phyloP scores from a whole-genome alignment of 2,888 invertebrate genomes.

The Epiperipatus broadwayi region DNA sequence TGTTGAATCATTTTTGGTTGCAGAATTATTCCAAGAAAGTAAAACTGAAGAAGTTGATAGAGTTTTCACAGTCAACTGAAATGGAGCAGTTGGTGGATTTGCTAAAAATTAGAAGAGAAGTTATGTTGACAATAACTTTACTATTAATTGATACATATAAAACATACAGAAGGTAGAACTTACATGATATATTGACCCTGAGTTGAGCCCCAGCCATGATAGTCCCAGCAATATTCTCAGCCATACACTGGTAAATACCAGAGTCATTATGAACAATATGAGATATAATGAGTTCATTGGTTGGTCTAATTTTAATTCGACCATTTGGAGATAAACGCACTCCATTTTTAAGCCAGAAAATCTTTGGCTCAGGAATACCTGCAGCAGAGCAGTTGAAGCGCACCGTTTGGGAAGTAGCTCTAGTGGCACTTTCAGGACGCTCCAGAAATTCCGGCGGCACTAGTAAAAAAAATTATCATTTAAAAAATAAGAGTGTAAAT shows the following conservation, averaged over 20 bases:
- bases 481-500: no score
- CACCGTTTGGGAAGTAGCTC: slow-evolving; percentile 42
- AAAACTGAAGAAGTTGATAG: slow-evolving; percentile 40
- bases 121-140: no score
- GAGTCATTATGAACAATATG: slow-evolving; percentile 27
- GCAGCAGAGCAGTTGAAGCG: slow-evolving; percentile 46
- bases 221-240: slow-evolving; percentile 34
- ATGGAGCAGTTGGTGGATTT: slow-evolving; percentile 40
- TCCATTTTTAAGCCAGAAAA: slow-evolving; percentile 51
- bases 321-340: slow-evolving; percentile 20
- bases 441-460: slow-evolving; percentile 40
- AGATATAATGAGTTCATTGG: slow-evolving; percentile 24
- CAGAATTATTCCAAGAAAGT: slow-evolving; percentile 27
- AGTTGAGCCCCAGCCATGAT: slow-evolving; percentile 37
- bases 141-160: no score
- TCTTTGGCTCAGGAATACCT: slow-evolving; percentile 43
- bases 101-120: no score
- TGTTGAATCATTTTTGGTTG: slow-evolving; percentile 19
- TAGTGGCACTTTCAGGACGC: slow-evolving; percentile 40
- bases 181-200: slow-evolving; percentile 32
- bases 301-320: slow-evolving; percentile 22
- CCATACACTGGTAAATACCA: slow-evolving; percentile 40
- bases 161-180: no score
- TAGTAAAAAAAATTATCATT: slow-evolving; percentile 5
- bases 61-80: slow-evolving; percentile 40